Percentiles rank a stretch among this genome's conserved stretches.
phyloP scores from a whole-genome alignment of 2,888 invertebrate genomes.

The Andrena marginata region DNA sequence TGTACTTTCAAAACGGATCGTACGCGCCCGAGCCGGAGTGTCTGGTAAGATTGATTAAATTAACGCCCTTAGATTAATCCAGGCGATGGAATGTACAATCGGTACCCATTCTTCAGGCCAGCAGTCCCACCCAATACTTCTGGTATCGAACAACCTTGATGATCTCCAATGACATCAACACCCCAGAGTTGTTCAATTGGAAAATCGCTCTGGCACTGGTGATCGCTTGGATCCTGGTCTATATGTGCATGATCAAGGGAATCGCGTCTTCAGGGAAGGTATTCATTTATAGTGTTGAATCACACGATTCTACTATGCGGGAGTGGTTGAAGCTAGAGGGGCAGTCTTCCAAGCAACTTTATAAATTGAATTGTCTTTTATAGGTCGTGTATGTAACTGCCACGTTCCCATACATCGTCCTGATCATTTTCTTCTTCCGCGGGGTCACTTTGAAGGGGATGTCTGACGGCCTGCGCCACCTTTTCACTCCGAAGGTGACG shows the following conservation, averaged over 20 bases:
- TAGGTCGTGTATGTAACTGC: slow-evolving; percentile 96
- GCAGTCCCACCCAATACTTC: slow-evolving; percentile 97
- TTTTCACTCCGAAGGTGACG: slow-evolving; percentile 93
- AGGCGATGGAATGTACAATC: not conserved
- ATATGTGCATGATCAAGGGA: slow-evolving; percentile 98
- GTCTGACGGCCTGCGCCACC: slow-evolving; percentile 94
- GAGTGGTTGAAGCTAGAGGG: not conserved
- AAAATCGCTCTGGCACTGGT: slow-evolving; percentile 95
- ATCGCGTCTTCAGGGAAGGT: slow-evolving; percentile 99
- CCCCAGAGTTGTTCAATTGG: slow-evolving; percentile 95
- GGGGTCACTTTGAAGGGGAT: slow-evolving; percentile 96
- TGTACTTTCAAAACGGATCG: slow-evolving; percentile 92
- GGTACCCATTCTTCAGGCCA: slow-evolving; percentile 87
- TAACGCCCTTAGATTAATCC: not conserved
- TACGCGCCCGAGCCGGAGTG: slow-evolving; percentile 93
- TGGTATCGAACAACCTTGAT: slow-evolving; percentile 97
- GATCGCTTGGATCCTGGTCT: slow-evolving; percentile 97
- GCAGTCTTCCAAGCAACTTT: slow-evolving; percentile 17
- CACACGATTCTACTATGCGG: not conserved
- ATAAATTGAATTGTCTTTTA: slow-evolving; percentile 55
- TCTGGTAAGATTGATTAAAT: slow-evolving; percentile 87
- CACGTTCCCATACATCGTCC: slow-evolving; percentile 97
- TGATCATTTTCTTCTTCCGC: slow-evolving; percentile 97
- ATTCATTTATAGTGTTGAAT: slow-evolving; percentile 31
- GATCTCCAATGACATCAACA: slow-evolving; percentile 95